phyloP scores from a whole-genome alignment of 2,113 vertebrate species.

The Amblyopsis rosae region DNA sequence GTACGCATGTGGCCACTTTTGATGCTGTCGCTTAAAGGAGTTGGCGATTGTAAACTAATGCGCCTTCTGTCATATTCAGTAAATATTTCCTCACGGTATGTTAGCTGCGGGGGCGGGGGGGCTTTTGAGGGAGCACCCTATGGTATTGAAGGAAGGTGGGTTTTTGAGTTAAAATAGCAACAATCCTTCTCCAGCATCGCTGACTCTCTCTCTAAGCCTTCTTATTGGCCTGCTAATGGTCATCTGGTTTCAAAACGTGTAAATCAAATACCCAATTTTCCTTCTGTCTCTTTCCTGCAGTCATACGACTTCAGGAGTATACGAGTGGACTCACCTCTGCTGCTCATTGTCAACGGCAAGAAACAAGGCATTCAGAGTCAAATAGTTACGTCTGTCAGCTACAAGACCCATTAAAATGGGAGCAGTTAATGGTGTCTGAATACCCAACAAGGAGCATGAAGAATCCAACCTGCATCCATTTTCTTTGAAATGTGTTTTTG shows the following conservation, averaged over 20 bases:
- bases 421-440: neutral
- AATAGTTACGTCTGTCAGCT: conserved; percentile 82
- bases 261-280: neutral
- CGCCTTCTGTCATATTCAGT: too few relatives aligned
- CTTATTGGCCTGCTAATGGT: too few relatives aligned
- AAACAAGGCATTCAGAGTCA: conserved; percentile 82
- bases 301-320: conserved; percentile 83
- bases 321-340: conserved; percentile 85
- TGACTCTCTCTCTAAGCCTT: too few relatives aligned
- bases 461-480: conserved; percentile 32
- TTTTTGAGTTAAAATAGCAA: too few relatives aligned
- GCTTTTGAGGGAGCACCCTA: neutral
- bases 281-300: conserved; percentile 39
- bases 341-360: conserved; percentile 89
- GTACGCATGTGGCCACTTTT: too few relatives aligned
- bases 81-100: too few relatives aligned
- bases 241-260: too few relatives aligned
- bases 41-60: too few relatives aligned
- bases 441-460: conserved; percentile 15
- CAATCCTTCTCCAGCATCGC: too few relatives aligned
- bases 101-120: too few relatives aligned
- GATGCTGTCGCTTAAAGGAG: too few relatives aligned
- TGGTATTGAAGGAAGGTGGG: too few relatives aligned
- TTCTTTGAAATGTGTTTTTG: conserved; percentile 25
- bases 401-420: conserved; percentile 71